Percentiles rank a stretch among this genome's conserved stretches.
Conservation (phyloP, 2,888 invertebrate species). For the Eupithecia abbreviata region DNA sequence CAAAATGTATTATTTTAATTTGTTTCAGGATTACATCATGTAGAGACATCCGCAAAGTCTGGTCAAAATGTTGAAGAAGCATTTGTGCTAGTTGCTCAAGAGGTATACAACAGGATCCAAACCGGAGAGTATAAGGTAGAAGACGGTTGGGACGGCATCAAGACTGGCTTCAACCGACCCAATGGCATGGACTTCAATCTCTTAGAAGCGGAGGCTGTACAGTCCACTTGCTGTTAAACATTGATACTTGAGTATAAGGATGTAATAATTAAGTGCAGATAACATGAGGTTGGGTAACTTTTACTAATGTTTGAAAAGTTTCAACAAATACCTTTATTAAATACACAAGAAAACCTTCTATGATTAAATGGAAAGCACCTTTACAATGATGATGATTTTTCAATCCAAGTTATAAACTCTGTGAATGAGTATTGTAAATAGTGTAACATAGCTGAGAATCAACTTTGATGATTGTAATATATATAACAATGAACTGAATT, state of each 20-base stretch:
- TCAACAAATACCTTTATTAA: not conserved
- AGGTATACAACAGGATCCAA: constrained; percentile 94
- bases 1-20: not conserved
- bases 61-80: constrained; percentile 97
- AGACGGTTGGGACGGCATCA: constrained; percentile 99
- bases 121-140: constrained; percentile 96
- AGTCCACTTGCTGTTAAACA: constrained; percentile 92
- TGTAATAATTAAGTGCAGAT: constrained; percentile 18
- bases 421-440: constrained; percentile 28
- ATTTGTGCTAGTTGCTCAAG: constrained; percentile 94
- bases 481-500: not conserved
- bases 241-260: constrained; percentile 17
- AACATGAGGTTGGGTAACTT: constrained; percentile 18
- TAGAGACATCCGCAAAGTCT: constrained; percentile 97
- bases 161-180: constrained; percentile 94
- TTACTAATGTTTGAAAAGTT: not conserved
- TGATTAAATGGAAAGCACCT: not conserved
- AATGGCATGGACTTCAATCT: constrained; percentile 93
- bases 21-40: constrained; percentile 88
- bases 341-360: not conserved
- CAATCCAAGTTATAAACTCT: constrained; percentile 4
- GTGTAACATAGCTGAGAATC: constrained; percentile 13
- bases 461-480: not conserved
- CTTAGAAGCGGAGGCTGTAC: constrained; percentile 94
- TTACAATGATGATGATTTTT: not conserved